phyloP scores from a whole-genome alignment of 2,113 vertebrate species.

The Rhea pennata region DNA sequence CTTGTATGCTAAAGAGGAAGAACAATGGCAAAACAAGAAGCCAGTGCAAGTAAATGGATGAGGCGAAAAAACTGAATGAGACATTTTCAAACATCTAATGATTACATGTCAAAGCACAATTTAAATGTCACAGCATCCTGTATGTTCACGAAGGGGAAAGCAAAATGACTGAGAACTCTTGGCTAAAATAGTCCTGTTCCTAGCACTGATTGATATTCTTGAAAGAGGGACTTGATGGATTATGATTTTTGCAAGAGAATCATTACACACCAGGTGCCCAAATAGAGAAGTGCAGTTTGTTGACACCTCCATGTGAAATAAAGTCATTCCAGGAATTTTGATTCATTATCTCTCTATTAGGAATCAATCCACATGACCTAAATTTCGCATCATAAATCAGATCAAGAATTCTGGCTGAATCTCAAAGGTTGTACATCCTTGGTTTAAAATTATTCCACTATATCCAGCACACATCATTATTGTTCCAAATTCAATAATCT shows the following conservation, averaged over 20 bases:
- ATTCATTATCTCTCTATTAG: constrained; percentile 75
- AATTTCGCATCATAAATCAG: constrained; percentile 70
- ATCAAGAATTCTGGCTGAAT: background rate
- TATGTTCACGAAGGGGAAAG: constrained; percentile 50
- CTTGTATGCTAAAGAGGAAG: background rate
- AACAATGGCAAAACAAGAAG: constrained; percentile 24
- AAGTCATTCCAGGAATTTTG: constrained; percentile 71
- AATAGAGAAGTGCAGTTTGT: constrained; percentile 71
- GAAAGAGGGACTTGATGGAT: constrained; percentile 74
- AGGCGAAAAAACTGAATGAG: constrained; percentile 68
- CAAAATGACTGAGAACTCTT: constrained; percentile 76
- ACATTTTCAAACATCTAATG: constrained; percentile 78
- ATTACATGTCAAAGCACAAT: constrained; percentile 82
- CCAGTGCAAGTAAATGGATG: constrained; percentile 19
- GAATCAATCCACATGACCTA: constrained; percentile 68
- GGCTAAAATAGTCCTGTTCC: constrained; percentile 63
- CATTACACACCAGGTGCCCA: constrained; percentile 71
- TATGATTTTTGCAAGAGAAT: constrained; percentile 79
- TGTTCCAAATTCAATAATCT: constrained; percentile 55
- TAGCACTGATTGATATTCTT: constrained; percentile 75
- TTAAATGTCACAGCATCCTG: constrained; percentile 74
- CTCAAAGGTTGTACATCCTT: constrained; percentile 44
- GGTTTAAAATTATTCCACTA: constrained; percentile 42
- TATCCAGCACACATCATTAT: constrained; percentile 24
- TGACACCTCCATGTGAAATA: constrained; percentile 67